Evolutionary conservation across 1,140 invertebrate genomes (phyloP), one percentile per base, ranked within the genome.

Genomic region (Apis florea): DNA sequence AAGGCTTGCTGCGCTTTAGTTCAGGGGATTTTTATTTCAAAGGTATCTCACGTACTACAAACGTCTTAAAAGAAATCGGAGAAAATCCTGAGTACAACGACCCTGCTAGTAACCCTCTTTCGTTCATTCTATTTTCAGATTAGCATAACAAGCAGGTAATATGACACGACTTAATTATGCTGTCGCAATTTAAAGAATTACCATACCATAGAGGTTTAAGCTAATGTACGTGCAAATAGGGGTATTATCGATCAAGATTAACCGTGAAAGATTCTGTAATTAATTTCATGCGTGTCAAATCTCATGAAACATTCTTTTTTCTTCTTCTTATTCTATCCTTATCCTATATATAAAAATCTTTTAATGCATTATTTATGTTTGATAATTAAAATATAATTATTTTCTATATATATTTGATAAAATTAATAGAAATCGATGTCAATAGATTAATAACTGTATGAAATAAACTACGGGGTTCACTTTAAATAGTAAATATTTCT

Each of bases 41-140:
- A 74, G 56, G 56, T 74, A 61, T 74, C 58, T 63, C 47, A 17
- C 68, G n/a, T 70, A 70, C n/a, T 53, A 53, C n/a, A 53, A 31
- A 56, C 21, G 31, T 31, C 40, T 56, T 26, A 17, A 61, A 61
- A 59, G 66, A 70, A 78, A 78, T 69, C 67, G n/a, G 66, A 70
- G 66, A 69, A 70, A 78, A 51, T 47, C 19, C 17, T 54, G 47
- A 19, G 66, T 59, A 51, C 53, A n/a, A 59, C 54, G 66, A 72
- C 68, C 78, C 49, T 47, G 26, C 59, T 31, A 9, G 40, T 49
- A 78, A 24, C 76, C 31, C 67, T 56, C n/a, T 61, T 19, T 67
- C 24, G 58, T 72, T 73, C 78, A 17, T 72, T 66, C 70, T 80
- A 61, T 79, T 79, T 70, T 79, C 76, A 51, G 67, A 79, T 70